These are phyloP conservation scores for Lasioglossum villosulum DNA, from an alignment of 2,888 invertebrate species.

Conservation along the genomic window DNA sequence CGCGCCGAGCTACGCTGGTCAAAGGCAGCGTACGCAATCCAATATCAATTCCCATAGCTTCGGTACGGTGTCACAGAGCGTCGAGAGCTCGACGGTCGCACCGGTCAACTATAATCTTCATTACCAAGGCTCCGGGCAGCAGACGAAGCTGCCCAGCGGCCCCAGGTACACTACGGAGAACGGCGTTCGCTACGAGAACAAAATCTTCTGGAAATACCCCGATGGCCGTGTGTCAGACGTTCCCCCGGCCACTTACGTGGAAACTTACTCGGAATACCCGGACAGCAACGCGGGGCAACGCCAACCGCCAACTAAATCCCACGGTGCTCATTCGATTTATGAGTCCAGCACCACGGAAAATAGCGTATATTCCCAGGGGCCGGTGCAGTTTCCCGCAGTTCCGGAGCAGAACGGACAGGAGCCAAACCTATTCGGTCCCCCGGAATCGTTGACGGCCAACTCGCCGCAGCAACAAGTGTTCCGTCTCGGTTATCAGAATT, in stretches of 20 bases:
- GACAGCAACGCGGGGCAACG: not conserved
- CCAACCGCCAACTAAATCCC: conserved; percentile 25
- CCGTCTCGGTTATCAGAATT: conserved; percentile 65
- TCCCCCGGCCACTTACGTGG: conserved; percentile 77
- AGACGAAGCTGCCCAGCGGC: conserved; percentile 28
- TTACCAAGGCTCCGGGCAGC: not conserved
- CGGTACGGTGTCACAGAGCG: conserved; percentile 15
- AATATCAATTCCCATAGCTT: conserved; percentile 43
- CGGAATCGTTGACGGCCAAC: conserved; percentile 63
- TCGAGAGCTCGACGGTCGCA: conserved; percentile 32
- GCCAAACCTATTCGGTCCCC: conserved; percentile 72
- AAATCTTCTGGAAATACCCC: conserved; percentile 83
- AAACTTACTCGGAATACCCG: conserved; percentile 62
- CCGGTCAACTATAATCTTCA: conserved; percentile 23
- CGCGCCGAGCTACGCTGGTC: conserved; percentile 18
- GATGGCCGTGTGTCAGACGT: conserved; percentile 80
- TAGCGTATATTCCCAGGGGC: conserved; percentile 77
- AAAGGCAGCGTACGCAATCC: conserved; percentile 39
- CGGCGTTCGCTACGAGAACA: conserved; percentile 81
- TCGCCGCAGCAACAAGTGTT: conserved; percentile 63
- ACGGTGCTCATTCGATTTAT: conserved; percentile 47
- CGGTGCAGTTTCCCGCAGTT: conserved; percentile 79
- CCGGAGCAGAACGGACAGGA: conserved; percentile 55
- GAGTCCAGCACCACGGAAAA: conserved; percentile 47
- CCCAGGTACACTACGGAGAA: conserved; percentile 80